Evolutionary conservation across 2,888 invertebrate species (phyloP).

Genomic region (Cataglyphis rosenhaueri): DNA sequence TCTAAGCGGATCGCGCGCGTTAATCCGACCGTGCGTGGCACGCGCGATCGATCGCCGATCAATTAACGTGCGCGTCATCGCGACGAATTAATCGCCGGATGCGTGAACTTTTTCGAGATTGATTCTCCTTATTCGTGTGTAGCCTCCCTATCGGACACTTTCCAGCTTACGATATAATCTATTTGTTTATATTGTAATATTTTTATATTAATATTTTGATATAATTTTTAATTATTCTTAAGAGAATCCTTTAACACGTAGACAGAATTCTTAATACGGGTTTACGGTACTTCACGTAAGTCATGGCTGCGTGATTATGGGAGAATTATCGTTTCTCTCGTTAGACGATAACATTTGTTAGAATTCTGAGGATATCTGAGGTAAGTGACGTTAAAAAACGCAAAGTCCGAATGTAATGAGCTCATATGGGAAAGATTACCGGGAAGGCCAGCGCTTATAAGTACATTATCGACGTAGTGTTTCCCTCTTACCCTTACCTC

Average conservation of each 20-base stretch:
- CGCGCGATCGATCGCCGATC: constrained; percentile 46
- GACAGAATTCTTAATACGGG: not conserved
- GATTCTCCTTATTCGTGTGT: not conserved
- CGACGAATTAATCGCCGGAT: constrained; percentile 28
- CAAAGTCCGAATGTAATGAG: constrained; percentile 36
- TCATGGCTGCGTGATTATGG: constrained; percentile 1
- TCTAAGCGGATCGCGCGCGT: constrained; percentile 49
- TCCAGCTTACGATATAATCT: not conserved
- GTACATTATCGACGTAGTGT: constrained; percentile 42
- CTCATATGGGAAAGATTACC: constrained; percentile 45
- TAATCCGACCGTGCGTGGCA: constrained; percentile 50
- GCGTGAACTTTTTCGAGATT: not conserved
- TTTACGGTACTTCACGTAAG: constrained; percentile 13
- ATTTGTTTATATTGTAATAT: not conserved
- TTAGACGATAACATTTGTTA: constrained; percentile 16
- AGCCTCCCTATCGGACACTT: not conserved
- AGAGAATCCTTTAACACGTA: not conserved
- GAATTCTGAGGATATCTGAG: constrained; percentile 28
- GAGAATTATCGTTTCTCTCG: constrained; percentile 17
- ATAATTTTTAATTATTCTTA: not conserved
- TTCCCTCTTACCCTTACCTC: not conserved
- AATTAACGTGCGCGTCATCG: constrained; percentile 33
- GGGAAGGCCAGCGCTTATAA: constrained; percentile 43
- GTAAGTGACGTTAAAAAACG: constrained; percentile 37
- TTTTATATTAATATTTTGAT: not conserved